phyloP scores from a whole-genome alignment of 2,888 invertebrate species.

The Ochropleura leucogaster region DNA sequence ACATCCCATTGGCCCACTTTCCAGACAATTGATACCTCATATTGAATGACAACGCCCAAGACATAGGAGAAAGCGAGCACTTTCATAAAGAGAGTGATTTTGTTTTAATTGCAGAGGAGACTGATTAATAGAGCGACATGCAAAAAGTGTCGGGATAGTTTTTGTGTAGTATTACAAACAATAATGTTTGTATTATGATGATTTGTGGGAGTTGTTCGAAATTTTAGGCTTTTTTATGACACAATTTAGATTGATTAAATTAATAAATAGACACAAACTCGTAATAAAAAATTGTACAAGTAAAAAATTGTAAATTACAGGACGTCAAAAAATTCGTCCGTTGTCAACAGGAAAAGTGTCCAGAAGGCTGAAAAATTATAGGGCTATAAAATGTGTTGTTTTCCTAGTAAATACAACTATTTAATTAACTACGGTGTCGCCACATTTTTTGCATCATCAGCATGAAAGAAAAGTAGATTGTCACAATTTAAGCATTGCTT shows the following conservation, averaged over 20 bases:
- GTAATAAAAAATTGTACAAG: too few relatives aligned
- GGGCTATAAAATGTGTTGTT: not conserved
- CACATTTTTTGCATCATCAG: not conserved
- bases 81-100: slow-evolving; percentile 42
- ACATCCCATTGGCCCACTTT: slow-evolving; percentile 76
- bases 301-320: too few relatives aligned
- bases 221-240: not conserved
- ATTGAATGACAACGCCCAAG: slow-evolving; percentile 63
- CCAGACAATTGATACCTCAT: slow-evolving; percentile 74
- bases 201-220: not conserved
- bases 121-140: slow-evolving; percentile 35
- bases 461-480: not conserved
- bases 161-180: not conserved
- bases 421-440: not conserved
- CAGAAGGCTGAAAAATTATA: too few relatives aligned
- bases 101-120: slow-evolving; percentile 28
- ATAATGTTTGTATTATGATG: not conserved
- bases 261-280: too few relatives aligned
- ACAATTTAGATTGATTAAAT: too few relatives aligned
- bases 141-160: not conserved
- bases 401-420: not conserved
- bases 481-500: not conserved
- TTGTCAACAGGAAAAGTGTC: too few relatives aligned
- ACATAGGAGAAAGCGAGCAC: slow-evolving; percentile 52
- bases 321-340: too few relatives aligned